Conservation (phyloP, 92 coral and sea anemone species). For the Epizoanthus rinbou region DNA sequence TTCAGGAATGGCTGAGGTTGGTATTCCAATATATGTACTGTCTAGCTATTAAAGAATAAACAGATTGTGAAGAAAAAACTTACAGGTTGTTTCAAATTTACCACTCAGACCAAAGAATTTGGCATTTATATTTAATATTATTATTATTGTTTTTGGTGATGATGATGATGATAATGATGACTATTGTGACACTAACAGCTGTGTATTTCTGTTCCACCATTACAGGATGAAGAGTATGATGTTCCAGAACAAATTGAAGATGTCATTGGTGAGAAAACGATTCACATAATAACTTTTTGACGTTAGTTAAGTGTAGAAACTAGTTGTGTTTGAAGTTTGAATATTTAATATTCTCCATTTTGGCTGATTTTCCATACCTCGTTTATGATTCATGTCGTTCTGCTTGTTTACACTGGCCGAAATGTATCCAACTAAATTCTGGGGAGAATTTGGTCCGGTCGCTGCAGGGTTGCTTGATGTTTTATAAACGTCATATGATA, state of each 20-base stretch:
- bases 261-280: slow-evolving; percentile 68
- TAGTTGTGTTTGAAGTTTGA: too few species aligned
- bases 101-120: not conserved
- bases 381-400: not conserved
- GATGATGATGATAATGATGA: too few species aligned
- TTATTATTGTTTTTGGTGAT: too few species aligned
- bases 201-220: not conserved
- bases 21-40: not conserved
- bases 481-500: too few species aligned
- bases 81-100: too few species aligned
- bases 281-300: not conserved
- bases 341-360: too few species aligned
- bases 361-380: too few species aligned
- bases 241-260: slow-evolving; percentile 96
- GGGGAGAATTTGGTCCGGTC: too few species aligned
- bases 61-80: not conserved
- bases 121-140: too few species aligned
- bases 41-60: not conserved
- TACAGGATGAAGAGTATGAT: slow-evolving; percentile 91
- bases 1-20: not conserved
- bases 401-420: not conserved
- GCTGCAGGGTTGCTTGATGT: too few species aligned
- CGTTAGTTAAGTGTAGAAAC: not conserved
- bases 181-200: not conserved
- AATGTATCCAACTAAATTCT: not conserved